phyloP scores from a whole-genome alignment of 37 sponge, comb jelly and placozoan genomes.

The Sycon ciliatum region DNA sequence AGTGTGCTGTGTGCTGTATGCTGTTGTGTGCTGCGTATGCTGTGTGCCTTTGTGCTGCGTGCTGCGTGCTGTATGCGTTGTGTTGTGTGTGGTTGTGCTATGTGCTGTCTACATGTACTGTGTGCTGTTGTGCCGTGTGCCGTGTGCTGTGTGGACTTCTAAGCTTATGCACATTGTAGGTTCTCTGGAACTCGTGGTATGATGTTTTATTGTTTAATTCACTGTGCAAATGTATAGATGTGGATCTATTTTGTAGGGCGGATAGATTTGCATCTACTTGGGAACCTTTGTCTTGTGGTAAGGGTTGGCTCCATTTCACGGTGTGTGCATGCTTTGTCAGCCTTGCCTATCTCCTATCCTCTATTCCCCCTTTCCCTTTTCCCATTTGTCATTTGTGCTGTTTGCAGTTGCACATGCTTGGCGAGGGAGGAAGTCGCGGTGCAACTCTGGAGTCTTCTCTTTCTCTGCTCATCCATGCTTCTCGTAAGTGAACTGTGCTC shows the following conservation, averaged over 20 bases:
- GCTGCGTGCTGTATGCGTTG: not conserved
- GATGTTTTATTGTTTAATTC: not conserved
- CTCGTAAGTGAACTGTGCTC: no score
- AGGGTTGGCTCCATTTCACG: not conserved
- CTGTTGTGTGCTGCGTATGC: not conserved
- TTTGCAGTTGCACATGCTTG: conserved; percentile 83
- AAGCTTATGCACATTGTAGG: not conserved
- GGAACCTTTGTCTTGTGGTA: not conserved
- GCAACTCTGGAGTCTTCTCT: conserved; percentile 82
- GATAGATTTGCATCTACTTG: not conserved
- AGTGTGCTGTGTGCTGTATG: not conserved
- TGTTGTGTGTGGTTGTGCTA: not conserved
- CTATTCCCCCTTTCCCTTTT: not conserved
- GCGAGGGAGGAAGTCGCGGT: conserved; percentile 75
- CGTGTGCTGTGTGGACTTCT: not conserved
- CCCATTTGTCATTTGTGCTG: not conserved
- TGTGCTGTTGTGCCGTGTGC: not conserved
- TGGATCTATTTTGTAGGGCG: not conserved
- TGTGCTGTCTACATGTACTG: not conserved
- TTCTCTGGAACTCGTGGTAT: no score
- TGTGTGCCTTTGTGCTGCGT: not conserved
- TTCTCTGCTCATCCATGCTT: conserved; percentile 46
- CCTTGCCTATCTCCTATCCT: not conserved
- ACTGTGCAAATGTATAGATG: not conserved
- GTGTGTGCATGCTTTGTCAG: not conserved